A percentile compares a stretch with the other conserved stretches of the same genome.
Conservation (phyloP, 2,888 invertebrate species). For the Chorisops tibialis region DNA sequence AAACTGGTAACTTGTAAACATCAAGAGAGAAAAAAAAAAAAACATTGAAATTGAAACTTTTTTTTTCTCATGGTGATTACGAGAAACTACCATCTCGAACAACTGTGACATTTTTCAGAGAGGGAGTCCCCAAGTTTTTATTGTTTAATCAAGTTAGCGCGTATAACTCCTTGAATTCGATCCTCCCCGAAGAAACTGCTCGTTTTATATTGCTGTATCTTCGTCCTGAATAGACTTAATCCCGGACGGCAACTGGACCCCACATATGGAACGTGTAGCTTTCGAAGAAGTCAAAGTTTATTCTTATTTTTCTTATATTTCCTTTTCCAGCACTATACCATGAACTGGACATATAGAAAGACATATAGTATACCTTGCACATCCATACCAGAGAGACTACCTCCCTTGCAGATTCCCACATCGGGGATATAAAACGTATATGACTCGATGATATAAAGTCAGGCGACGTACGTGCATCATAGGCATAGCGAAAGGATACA, state of each 20-base stretch:
- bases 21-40: too few species aligned
- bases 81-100: too few species aligned
- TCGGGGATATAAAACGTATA: neutral
- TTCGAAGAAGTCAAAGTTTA: constrained; percentile 9
- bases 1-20: too few species aligned
- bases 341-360: too few species aligned
- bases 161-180: constrained; percentile 25
- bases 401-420: neutral
- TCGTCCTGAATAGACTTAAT: neutral
- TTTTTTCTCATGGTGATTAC: too few species aligned
- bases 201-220: neutral
- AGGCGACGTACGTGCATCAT: constrained; percentile 9
- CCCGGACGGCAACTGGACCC: neutral
- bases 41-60: too few species aligned
- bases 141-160: constrained; percentile 29
- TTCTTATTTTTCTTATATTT: neutral
- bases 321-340: too few species aligned
- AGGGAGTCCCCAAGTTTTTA: constrained; percentile 20
- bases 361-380: neutral
- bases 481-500: constrained; percentile 7
- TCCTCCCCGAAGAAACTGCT: constrained; percentile 1
- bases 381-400: neutral
- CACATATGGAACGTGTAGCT: neutral
- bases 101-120: too few species aligned
- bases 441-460: neutral